Base-by-base conservation (phyloP, 2,797 vertebrate species). In the Alfaro cultratus region DNA sequence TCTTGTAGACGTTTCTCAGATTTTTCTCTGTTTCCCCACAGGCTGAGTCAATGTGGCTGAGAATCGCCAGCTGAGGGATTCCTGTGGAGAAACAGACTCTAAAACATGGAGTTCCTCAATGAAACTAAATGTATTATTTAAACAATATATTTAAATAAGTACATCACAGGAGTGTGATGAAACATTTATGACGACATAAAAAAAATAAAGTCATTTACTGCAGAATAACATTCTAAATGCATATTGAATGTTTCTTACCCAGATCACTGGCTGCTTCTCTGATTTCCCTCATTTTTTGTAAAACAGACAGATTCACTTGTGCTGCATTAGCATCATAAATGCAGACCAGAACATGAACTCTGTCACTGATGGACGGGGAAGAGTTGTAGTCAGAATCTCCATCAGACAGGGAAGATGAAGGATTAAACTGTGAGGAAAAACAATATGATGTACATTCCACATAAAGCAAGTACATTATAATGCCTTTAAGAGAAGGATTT, bases 321-420 rank as follows among this genome's bases (percentile, higher is more conserved):
- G 23, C 0, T 21, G 3, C 4, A 29, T 83, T 74, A 26, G 68
- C 81, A 26, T 23, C 21, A 34, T 43, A 34, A 5, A 83, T 29
- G 26, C 68, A 78, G 73, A 86, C 81, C 73, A 86, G 68, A 53
- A 86, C 79, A 31, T 92, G 88, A 21, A 78, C 74, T 70, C 1
- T 46, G 77, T 90, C 83, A 3, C 57, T 13, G 1, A 68, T 5
- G 64, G 53, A 62, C 1, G 86, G 85, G 18, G 0, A 2, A 5
- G 0, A 1, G 36, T 73, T 86, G 80, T 87, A 89, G 34, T 0
- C 0, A 1, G 0, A 5, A 64, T 82, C 9, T 0, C 7, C 11
- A 8, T 15, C 3, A 4, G 55, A 15, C 18, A 91, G 11, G 1
- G 36, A 0, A 5, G 75, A 29, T 0, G 0, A 0, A 3, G 78